Evolutionary conservation across 2,113 vertebrate genomes (phyloP), one percentile per base, ranked within the genome.

Genomic region (Notothenia coriiceps): DNA sequence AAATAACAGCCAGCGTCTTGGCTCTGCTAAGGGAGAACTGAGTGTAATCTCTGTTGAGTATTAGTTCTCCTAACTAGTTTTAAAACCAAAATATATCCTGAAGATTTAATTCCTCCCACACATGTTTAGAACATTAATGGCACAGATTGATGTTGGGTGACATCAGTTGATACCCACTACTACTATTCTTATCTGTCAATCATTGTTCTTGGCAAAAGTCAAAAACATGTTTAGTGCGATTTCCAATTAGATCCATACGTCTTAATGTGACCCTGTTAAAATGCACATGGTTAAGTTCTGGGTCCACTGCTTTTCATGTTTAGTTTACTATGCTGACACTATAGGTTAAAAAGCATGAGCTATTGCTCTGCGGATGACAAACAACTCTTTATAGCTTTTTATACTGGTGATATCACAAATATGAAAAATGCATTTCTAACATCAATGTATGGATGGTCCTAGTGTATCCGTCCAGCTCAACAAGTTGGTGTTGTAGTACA

Each of bases 1-100:
- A 79, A 61, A 74, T 46, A 70, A 61, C 63, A 17, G 65, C 33
- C 33, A 0, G 35, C 6, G 65, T 71, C 44, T 55, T 8, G 70
- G 61, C 22, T 75, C 51, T 7, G 57, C 67, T 15, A 11, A 35
- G 63, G 57, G 74, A 75, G 22, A 57, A 47, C 49, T 7, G n/a
- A 22, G 35, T 5, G 44, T 72, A 63, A 73, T 74, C 64, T 74
- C 65, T 33, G 33, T 54, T 1, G 9, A 33, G 71, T 2, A 62
- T 63, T 18, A 52, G 22, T 33, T 59, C 13, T 59, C 13, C 33
- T n/a, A 40, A 5, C 35, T 61, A 10, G 29, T 17, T 61, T 40
- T 9, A 1, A 40, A 18, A 33, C 59, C 5, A 6, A 40, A 5
- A 40, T 7, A 7, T 40, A 40, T 33, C 17, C 25, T 13, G 13